A percentile compares a stretch with the other conserved stretches of the same genome.
phyloP scores from a whole-genome alignment of 2,797 vertebrate species.

The Melanotaenia trifasciata region DNA sequence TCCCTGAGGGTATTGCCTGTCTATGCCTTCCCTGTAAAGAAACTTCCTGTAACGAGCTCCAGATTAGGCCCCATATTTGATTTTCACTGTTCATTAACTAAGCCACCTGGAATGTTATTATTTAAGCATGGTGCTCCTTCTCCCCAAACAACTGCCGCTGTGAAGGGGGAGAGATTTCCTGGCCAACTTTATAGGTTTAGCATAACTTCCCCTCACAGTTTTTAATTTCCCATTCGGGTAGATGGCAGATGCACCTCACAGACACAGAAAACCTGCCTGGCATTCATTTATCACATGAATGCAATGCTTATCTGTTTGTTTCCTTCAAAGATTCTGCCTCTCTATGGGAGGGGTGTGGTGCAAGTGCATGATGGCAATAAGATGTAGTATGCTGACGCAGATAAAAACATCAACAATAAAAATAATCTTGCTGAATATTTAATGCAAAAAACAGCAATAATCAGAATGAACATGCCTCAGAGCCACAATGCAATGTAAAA shows the following conservation, averaged over 20 bases:
- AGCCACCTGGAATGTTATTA: constrained; percentile 90
- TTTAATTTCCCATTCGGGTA: constrained; percentile 83
- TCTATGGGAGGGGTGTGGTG: constrained; percentile 1
- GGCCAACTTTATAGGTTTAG: constrained; percentile 85
- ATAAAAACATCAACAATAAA: constrained; percentile 7
- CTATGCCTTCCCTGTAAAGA: constrained; percentile 84
- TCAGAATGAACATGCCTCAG: background rate
- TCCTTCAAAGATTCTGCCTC: constrained; percentile 35
- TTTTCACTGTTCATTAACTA: constrained; percentile 90
- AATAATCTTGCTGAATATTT: constrained; percentile 3
- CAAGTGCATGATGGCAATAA: constrained; percentile 6
- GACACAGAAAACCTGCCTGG: constrained; percentile 67
- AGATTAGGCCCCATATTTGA: constrained; percentile 88
- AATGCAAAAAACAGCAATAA: background rate
- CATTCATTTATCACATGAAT: constrained; percentile 72
- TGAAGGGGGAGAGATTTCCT: constrained; percentile 80
- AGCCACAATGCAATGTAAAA: background rate
- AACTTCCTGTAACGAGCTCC: constrained; percentile 86
- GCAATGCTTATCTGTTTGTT: constrained; percentile 53
- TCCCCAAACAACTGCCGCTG: constrained; percentile 87
- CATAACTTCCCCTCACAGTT: constrained; percentile 77
- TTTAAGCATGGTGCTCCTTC: constrained; percentile 84
- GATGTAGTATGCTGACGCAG: background rate
- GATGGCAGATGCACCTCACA: constrained; percentile 78
- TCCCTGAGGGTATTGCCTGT: constrained; percentile 77